These are phyloP conservation scores for Hypsibius dujardini DNA, from an alignment of 1,140 invertebrate genomes.

Conservation along the genomic window DNA sequence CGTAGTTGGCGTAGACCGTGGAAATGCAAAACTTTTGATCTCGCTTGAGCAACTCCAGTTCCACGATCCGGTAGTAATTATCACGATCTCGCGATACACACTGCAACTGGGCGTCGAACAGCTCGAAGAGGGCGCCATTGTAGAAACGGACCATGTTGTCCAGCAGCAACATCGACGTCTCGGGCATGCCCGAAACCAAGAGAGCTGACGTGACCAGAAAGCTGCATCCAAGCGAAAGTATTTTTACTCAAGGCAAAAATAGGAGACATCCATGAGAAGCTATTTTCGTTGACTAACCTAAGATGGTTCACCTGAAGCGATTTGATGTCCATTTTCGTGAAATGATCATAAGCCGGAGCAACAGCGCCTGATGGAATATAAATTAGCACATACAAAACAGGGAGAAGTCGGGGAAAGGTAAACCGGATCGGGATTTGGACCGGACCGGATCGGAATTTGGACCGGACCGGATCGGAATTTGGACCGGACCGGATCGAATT, in stretches of 20 bases:
- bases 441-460: too few species aligned
- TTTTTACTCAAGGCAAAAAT: neutral
- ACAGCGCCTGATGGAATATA: neutral
- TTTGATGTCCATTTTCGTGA: slow-evolving; percentile 6
- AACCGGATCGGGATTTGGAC: too few species aligned
- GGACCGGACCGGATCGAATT: too few species aligned
- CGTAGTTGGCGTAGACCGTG: neutral
- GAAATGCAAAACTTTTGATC: neutral
- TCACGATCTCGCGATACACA: neutral
- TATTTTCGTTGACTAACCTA: neutral
- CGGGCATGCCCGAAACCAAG: neutral
- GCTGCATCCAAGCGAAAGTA: neutral
- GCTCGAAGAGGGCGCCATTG: slow-evolving; percentile 1
- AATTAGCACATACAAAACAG: too few species aligned
- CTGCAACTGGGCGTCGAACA: neutral
- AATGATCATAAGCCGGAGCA: neutral
- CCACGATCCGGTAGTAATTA: neutral
- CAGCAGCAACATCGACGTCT: neutral
- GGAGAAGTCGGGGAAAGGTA: too few species aligned
- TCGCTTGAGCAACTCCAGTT: neutral
- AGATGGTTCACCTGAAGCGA: slow-evolving; percentile 12
- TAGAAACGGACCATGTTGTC: slow-evolving; percentile 1
- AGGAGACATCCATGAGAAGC: neutral
- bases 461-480: too few species aligned
- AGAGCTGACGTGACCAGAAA: neutral